Evolutionary conservation across 2,113 vertebrate species (phyloP).

Genomic region (Pardalotus punctatus): DNA sequence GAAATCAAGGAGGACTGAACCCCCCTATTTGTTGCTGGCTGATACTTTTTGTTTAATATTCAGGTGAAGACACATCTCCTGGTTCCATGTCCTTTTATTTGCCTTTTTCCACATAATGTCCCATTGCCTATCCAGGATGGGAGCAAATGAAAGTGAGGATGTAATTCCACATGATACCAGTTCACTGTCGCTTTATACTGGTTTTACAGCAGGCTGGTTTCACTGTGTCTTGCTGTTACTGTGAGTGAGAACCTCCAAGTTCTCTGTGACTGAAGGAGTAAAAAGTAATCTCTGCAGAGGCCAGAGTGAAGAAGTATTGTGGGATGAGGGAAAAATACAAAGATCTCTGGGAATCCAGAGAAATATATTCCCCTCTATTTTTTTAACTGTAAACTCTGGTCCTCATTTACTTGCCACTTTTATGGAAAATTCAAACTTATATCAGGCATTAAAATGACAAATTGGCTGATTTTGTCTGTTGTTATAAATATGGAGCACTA

Average conservation of each 20-base stretch:
- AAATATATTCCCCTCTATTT: background rate
- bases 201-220: background rate
- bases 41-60: background rate
- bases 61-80: background rate
- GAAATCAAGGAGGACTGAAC: background rate
- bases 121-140: background rate
- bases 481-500: slow-evolving; percentile 35
- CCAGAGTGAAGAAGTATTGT: background rate
- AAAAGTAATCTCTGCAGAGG: background rate
- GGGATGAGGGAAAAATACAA: background rate
- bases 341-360: background rate
- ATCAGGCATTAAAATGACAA: slow-evolving; percentile 27
- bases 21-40: background rate
- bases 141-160: background rate
- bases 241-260: background rate
- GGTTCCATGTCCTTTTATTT: background rate
- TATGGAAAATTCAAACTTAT: slow-evolving; percentile 56
- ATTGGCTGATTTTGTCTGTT: slow-evolving; percentile 43
- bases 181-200: background rate
- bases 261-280: background rate
- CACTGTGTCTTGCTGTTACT: background rate
- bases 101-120: background rate
- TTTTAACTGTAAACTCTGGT: background rate
- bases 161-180: background rate
- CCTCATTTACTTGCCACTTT: background rate